Percentiles rank a stretch among this genome's conserved stretches.
These are phyloP conservation scores for Perizoma affinitatum DNA, from an alignment of 2,888 invertebrate species.

Conservation along the genomic window DNA sequence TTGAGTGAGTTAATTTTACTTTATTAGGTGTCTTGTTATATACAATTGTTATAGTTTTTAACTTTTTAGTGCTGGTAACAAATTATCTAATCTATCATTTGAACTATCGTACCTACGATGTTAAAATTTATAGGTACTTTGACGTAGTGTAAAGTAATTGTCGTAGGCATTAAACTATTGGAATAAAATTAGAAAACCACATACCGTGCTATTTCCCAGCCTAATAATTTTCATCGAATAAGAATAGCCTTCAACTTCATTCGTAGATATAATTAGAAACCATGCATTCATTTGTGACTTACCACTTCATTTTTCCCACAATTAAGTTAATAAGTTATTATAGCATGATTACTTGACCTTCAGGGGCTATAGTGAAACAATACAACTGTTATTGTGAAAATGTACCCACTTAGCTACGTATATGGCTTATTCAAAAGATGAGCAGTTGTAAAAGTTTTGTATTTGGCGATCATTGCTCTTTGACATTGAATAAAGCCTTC, in stretches of 20 bases:
- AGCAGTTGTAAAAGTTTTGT: constrained; percentile 18
- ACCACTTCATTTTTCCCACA: constrained; percentile 21
- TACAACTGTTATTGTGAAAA: constrained; percentile 15
- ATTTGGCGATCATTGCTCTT: constrained; percentile 24
- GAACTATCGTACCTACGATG: constrained; percentile 19
- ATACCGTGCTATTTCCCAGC: not conserved
- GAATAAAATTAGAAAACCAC: not conserved
- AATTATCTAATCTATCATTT: not conserved
- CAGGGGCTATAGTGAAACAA: not conserved
- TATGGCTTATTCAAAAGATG: not conserved
- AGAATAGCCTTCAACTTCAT: constrained; percentile 12
- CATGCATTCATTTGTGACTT: constrained; percentile 11
- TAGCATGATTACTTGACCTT: constrained; percentile 25
- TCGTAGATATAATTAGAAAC: not conserved
- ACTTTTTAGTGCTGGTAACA: too few species aligned
- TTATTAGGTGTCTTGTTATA: not conserved
- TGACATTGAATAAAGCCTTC: not conserved
- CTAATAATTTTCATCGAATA: constrained; percentile 1
- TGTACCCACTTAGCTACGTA: not conserved
- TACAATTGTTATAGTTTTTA: constrained; percentile 2
- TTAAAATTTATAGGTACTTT: not conserved
- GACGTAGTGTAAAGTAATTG: too few species aligned
- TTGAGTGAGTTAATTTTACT: constrained; percentile 86
- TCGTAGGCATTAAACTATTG: too few species aligned
- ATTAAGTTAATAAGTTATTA: constrained; percentile 17